These are phyloP conservation scores for Pluvialis apricaria DNA, from an alignment of 2,113 vertebrate genomes.

Conservation along the genomic window DNA sequence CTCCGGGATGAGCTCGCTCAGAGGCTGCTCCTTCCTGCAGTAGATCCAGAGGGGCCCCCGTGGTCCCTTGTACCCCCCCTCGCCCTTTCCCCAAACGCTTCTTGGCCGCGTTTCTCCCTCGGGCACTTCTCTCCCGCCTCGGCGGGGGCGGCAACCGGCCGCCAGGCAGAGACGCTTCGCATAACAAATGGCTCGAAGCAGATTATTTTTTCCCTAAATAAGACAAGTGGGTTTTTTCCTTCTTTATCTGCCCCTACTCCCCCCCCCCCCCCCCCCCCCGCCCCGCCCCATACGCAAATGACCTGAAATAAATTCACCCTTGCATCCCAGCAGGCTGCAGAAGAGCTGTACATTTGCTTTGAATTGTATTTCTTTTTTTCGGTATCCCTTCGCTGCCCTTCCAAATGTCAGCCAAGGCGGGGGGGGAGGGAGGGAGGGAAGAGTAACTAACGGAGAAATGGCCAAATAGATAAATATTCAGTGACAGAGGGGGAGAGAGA, in stretches of 20 bases:
- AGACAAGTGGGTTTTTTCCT: background rate
- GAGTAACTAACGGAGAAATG: background rate
- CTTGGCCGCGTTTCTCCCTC: rapidly evolving
- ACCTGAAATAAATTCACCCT: background rate
- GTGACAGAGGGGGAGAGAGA: background rate
- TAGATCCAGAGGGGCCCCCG: background rate
- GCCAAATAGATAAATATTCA: conserved; percentile 46
- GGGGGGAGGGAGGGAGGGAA: background rate
- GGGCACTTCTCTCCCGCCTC: background rate
- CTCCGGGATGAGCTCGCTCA: background rate
- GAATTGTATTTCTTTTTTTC: background rate
- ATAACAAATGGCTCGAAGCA: background rate
- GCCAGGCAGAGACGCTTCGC: background rate
- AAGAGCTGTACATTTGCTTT: background rate
- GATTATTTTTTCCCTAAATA: background rate
- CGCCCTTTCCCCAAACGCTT: background rate
- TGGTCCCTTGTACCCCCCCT: background rate
- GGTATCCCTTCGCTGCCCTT: background rate
- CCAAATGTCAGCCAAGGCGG: background rate
- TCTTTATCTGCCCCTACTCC: background rate
- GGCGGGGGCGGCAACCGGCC: background rate
- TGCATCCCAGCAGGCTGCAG: background rate
- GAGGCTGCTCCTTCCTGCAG: background rate
- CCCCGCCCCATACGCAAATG: background rate
- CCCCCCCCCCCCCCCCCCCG: too few species aligned